Base-by-base conservation (phyloP, 1,140 invertebrate genomes). In the Hylyphantes graminicola region DNA sequence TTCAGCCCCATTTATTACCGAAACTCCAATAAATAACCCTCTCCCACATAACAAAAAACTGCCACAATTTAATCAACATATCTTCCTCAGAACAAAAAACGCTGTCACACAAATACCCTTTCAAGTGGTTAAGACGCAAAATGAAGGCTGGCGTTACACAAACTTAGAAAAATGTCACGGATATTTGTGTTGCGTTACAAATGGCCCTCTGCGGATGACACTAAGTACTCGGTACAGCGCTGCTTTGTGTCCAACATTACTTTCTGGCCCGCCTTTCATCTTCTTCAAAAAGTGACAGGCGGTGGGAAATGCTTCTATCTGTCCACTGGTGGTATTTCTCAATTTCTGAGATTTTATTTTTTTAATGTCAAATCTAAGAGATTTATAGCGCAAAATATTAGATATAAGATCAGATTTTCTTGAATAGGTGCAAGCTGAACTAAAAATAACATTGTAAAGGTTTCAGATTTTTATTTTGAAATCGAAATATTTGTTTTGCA, bases 151-250 rank as follows among this genome's bases (percentile, higher is more conserved):
- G 54, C 21, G 79, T 73, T 73, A 73, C 79, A 64, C 50, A 81
- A 81, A 72, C 68, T 81, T 73, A 73, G 67, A 81, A 81, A 81
- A 81, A 81, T 81, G 79, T 68, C 79, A 81, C 73, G 48, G 63
- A 81, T 81, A 81, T 81, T 81, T 81, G 79, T 81, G 73, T 81
- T 73, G 68, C 67, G 57, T 81, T 81, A 81, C 79, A 81, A 81
- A 81, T 81, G 59, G 79, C 55, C 48, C 67, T 81, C 79, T 81
- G 79, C 57, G 21, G 17, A 64, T 81, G 79, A 81, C 79, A 81
- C 79, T 81, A 81, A 81, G 79, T 68, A 73, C 68, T 73, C 48
- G 15, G 57, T 73, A 73, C 68, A 80, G 50, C 21, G 67, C 15
- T 73, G 79, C 79, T 81, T 81, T 81, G 79, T 81, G 79, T 81